Conservation (phyloP, 2,888 invertebrate species). For the Tetranychus truncatus region DNA sequence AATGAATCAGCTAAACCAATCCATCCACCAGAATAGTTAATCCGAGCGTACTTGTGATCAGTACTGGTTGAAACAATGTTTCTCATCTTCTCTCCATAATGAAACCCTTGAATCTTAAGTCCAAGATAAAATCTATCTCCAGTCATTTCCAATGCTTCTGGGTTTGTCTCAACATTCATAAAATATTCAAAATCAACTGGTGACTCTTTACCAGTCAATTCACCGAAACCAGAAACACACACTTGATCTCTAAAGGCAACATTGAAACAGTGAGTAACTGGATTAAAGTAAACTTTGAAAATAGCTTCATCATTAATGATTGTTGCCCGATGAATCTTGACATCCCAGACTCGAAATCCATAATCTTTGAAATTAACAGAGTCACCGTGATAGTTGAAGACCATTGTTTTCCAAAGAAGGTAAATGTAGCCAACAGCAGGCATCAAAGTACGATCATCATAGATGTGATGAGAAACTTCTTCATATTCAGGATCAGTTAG, state of each 20-base stretch:
- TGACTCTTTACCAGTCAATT: background rate
- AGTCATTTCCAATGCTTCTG: conserved; percentile 27
- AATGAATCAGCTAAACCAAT: conserved; percentile 86
- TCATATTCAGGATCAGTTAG: conserved; percentile 31
- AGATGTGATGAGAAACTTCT: conserved; percentile 50
- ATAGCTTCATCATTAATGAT: conserved; percentile 27
- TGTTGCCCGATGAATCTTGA: conserved; percentile 66
- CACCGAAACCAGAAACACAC: background rate
- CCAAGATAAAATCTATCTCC: conserved; percentile 60
- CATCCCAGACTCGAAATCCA: conserved; percentile 47
- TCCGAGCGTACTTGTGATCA: conserved; percentile 49
- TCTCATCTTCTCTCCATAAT: conserved; percentile 58
- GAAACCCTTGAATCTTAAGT: conserved; percentile 62
- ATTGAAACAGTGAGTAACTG: background rate
- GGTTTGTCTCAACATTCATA: background rate
- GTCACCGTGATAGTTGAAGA: background rate
- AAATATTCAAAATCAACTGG: background rate
- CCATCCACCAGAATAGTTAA: conserved; percentile 79
- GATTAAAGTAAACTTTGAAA: conserved; percentile 25
- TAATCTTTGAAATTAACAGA: conserved; percentile 54
- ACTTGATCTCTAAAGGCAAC: background rate
- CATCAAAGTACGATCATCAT: conserved; percentile 39
- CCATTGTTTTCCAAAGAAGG: conserved; percentile 61
- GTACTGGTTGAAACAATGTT: conserved; percentile 61
- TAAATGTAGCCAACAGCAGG: conserved; percentile 38